A percentile compares a stretch with the other conserved stretches of the same genome.
Evolutionary conservation across 2,113 vertebrate genomes (phyloP).

Genomic region (Morone saxatilis): DNA sequence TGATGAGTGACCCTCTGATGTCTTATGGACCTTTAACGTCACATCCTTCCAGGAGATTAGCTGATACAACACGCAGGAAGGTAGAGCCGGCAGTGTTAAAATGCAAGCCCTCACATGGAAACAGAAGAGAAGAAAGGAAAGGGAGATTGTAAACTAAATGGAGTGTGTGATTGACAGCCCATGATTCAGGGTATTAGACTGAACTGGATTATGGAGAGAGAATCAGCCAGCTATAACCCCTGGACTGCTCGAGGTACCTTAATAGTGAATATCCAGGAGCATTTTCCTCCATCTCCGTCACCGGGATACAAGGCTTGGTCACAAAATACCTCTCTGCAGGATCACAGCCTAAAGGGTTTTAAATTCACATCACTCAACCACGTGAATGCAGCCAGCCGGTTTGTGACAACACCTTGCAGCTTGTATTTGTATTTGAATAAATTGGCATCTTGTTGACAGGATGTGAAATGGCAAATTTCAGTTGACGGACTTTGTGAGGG

Average conservation of each 20-base stretch:
- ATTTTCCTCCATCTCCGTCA: constrained; percentile 28
- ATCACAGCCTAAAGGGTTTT: constrained; percentile 23
- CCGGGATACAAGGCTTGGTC: constrained; percentile 25
- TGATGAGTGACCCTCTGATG: not conserved
- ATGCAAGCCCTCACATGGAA: constrained; percentile 48
- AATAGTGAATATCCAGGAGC: constrained; percentile 69
- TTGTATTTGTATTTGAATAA: not conserved
- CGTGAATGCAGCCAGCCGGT: constrained; percentile 29
- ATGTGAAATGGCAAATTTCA: constrained; percentile 14
- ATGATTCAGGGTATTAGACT: constrained; percentile 72
- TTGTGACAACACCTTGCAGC: constrained; percentile 24
- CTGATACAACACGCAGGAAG: constrained; percentile 53
- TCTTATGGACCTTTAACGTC: not conserved
- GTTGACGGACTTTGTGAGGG: not conserved
- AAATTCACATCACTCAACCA: constrained; percentile 31
- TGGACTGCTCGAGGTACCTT: constrained; percentile 31
- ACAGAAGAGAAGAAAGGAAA: constrained; percentile 20
- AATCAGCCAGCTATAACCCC: constrained; percentile 55
- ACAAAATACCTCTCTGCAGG: constrained; percentile 37
- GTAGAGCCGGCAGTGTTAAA: constrained; percentile 34
- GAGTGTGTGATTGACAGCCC: constrained; percentile 75
- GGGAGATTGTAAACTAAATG: constrained; percentile 80
- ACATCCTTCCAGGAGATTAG: not conserved
- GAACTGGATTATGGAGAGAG: constrained; percentile 68
- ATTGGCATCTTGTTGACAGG: constrained; percentile 17